phyloP scores from a whole-genome alignment of 2,888 invertebrate genomes.

The Clunio marinus region DNA sequence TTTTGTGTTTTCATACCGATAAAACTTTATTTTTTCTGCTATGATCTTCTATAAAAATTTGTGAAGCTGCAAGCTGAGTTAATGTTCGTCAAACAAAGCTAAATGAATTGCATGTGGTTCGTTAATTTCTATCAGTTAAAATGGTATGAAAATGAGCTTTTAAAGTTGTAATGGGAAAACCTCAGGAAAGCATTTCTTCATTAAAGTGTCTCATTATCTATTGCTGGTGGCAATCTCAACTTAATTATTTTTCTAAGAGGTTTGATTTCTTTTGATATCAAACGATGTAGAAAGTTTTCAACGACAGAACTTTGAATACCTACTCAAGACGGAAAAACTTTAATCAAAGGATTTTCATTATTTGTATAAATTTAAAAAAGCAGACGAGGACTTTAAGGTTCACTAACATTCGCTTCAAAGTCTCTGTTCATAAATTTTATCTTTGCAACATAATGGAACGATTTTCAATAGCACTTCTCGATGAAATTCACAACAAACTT shows the following conservation, averaged over 20 bases:
- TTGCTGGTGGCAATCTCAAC: neutral
- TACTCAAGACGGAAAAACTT: no score
- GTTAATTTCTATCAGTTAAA: conserved; percentile 18
- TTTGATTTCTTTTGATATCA: no score
- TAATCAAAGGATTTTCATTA: no score
- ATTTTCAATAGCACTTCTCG: no score
- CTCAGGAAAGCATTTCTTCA: neutral
- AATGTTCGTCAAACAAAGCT: neutral
- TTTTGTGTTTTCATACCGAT: conserved; percentile 3
- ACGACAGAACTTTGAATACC: no score
- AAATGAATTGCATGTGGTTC: conserved; percentile 13
- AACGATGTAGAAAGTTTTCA: no score
- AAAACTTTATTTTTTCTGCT: neutral
- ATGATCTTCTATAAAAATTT: neutral
- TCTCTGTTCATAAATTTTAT: no score
- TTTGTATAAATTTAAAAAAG: no score
- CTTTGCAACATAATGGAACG: no score
- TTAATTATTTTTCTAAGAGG: neutral
- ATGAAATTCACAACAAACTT: no score
- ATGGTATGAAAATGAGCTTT: neutral
- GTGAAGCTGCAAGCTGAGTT: neutral
- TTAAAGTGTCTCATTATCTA: neutral
- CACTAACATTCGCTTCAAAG: no score
- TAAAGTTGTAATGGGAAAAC: neutral
- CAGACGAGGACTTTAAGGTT: no score